phyloP scores from a whole-genome alignment of 2,113 vertebrate species.

The Rynchops niger region DNA sequence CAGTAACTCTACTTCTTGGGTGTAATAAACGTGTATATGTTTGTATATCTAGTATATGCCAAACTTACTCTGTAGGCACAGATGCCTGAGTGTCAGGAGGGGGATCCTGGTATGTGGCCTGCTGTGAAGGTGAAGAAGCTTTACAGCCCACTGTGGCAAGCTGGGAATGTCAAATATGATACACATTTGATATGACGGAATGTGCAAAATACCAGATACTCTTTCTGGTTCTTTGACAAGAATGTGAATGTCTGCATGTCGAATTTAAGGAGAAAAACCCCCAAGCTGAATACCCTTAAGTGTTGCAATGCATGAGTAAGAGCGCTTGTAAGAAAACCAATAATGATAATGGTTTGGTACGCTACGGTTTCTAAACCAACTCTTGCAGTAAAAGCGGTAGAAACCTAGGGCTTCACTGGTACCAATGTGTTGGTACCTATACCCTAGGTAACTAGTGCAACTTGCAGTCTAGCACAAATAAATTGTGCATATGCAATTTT shows the following conservation, averaged over 20 bases:
- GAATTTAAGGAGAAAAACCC: background rate
- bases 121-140: background rate
- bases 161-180: background rate
- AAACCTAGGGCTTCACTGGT: background rate
- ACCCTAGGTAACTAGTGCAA: too few relatives aligned
- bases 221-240: background rate
- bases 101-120: background rate
- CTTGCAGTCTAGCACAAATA: background rate
- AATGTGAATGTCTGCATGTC: background rate
- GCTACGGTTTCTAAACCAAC: background rate
- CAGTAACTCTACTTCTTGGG: background rate
- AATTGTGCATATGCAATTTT: background rate
- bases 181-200: accelerated
- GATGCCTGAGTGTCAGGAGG: background rate
- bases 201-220: background rate
- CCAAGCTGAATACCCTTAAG: background rate
- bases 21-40: background rate
- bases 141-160: background rate
- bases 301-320: background rate
- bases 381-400: background rate
- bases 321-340: background rate
- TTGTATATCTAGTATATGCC: background rate
- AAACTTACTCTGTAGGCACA: background rate
- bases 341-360: background rate
- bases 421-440: background rate